Conservation (phyloP, 2,888 invertebrate species). For the Autographa pulchrina region DNA sequence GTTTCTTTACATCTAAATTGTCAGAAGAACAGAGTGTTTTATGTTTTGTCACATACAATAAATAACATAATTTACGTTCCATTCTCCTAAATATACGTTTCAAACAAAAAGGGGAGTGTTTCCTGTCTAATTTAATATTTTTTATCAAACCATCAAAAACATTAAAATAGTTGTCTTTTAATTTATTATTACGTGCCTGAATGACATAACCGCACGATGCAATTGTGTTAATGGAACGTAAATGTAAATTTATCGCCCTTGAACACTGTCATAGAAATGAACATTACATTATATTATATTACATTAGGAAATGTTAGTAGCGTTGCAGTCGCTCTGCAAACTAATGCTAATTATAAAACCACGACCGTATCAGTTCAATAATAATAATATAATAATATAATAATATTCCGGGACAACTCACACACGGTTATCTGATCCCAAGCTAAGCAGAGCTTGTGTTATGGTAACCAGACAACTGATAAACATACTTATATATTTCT, state of each 20-base stretch:
- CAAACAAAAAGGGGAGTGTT: background rate
- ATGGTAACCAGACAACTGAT: too few species aligned
- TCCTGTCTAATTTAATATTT: background rate
- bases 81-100: background rate
- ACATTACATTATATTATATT: background rate
- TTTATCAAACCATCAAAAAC: background rate
- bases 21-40: background rate
- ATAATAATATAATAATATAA: too few species aligned
- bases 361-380: slow-evolving; percentile 26
- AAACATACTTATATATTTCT: too few species aligned
- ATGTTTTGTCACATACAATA: slow-evolving; percentile 2
- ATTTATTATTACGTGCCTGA: slow-evolving; percentile 4
- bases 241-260: slow-evolving; percentile 5
- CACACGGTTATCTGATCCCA: too few species aligned
- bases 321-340: slow-evolving; percentile 36
- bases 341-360: slow-evolving; percentile 42
- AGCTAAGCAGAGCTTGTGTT: too few species aligned
- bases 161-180: slow-evolving; percentile 1
- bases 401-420: too few species aligned
- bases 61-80: slow-evolving; percentile 1
- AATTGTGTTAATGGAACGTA: slow-evolving; percentile 3
- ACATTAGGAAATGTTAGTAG: slow-evolving; percentile 20
- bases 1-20: slow-evolving; percentile 2
- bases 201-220: slow-evolving; percentile 2
- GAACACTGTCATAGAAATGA: background rate